phyloP scores from a whole-genome alignment of 2,113 vertebrate species.

The Myiopsitta monachus region DNA sequence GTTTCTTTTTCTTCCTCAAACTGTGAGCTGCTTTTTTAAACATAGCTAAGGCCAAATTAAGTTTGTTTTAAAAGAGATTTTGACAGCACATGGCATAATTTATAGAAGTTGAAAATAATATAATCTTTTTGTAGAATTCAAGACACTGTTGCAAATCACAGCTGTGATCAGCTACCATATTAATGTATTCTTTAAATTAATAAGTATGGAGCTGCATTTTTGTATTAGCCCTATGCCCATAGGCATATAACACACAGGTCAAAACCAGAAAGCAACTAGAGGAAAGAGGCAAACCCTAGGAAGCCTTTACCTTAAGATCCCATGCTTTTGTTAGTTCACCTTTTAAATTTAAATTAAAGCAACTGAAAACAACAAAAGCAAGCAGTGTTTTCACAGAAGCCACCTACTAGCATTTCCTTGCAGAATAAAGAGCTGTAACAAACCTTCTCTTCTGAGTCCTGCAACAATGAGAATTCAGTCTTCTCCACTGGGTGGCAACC shows the following conservation, averaged over 20 bases:
- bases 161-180: not conserved
- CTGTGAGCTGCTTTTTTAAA: not conserved
- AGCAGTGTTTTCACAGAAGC: not conserved
- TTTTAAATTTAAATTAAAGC: not conserved
- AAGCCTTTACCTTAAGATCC: not conserved
- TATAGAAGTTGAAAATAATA: not conserved
- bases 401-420: not conserved
- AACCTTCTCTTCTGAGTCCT: not conserved
- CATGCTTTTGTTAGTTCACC: not conserved
- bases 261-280: not conserved
- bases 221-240: not conserved
- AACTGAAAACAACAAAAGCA: not conserved
- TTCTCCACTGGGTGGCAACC: slow-evolving; percentile 74
- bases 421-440: not conserved
- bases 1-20: not conserved
- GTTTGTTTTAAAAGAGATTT: not conserved
- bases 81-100: not conserved
- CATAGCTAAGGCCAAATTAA: not conserved
- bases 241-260: accelerated
- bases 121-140: not conserved
- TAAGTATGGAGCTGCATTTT: not conserved
- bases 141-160: not conserved
- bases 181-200: not conserved
- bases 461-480: not conserved
- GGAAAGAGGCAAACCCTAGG: not conserved